Base-by-base conservation (phyloP, 2,797 vertebrate genomes). In the Eutrigla gurnardus region DNA sequence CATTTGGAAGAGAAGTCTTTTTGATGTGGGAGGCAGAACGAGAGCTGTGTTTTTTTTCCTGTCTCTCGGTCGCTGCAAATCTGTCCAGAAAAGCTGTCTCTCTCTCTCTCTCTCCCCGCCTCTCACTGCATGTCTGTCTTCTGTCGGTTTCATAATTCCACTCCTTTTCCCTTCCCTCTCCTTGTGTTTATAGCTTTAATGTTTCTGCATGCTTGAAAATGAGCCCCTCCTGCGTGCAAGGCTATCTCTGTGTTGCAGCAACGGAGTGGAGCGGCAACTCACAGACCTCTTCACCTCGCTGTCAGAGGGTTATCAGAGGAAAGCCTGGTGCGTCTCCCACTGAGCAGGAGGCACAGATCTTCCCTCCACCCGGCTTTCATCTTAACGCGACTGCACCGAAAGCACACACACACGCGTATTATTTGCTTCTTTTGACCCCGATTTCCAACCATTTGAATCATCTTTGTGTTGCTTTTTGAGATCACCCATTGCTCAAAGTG, bases 241-340 rank as follows among this genome's bases (percentile, higher is more conserved):
- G 50, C 37, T 82, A 81, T 82, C 79, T 85, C 75, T 57, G 66
- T 45, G 6, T 25, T 72, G 60, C 78, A 68, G 40, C 54, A 9
- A n/a, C 37, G 39, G 66, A 77, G 73, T 50, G 60, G 62, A 77
- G 81, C 59, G 67, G 70, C 67, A 18, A 65, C 76, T 74, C 84
- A 62, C 73, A 72, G 68, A 58, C 37, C 42, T 53, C 25, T 37
- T 75, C 79, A 82, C 72, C 78, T 84, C 77, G 2, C 85, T 63
- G 63, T 85, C 67, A 77, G 73, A 63, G 72, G 69, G 86, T 89
- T 90, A 91, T 92, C 87, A 78, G 63, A 65, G 77, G 60, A 80
- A 85, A 90, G 73, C 86, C 77, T 58, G 37, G 54, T 79, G 88
- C 65, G 68, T 85, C 81, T 86, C 89, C 84, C 81, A 80, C 88